phyloP scores from a whole-genome alignment of 2,797 vertebrate genomes.

The Chloroceryle inda region DNA sequence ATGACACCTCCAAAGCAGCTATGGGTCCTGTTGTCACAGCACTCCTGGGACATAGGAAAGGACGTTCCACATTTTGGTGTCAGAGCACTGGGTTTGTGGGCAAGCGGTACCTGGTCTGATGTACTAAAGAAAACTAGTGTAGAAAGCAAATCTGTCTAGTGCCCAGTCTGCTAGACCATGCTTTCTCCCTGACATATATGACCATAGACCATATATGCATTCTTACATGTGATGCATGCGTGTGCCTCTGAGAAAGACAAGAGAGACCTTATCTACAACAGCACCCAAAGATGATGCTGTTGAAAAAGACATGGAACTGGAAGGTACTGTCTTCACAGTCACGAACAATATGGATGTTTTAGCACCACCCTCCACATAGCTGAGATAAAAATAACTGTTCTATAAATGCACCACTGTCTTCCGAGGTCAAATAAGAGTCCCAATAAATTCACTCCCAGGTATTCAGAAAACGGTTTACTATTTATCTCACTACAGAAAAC shows the following conservation, averaged over 20 bases:
- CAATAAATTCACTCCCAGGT: conserved; percentile 14
- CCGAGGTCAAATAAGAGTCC: background rate
- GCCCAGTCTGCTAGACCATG: background rate
- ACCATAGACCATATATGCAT: background rate
- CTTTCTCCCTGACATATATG: background rate
- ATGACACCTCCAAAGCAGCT: background rate
- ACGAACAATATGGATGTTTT: background rate
- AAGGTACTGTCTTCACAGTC: background rate
- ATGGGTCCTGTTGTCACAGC: background rate
- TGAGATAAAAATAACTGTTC: conserved; percentile 51
- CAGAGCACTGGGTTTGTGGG: background rate
- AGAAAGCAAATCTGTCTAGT: background rate
- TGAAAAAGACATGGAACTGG: background rate
- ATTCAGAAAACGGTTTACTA: conserved; percentile 21
- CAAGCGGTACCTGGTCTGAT: background rate
- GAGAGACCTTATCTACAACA: background rate
- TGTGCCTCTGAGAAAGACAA: background rate
- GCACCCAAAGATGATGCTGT: background rate
- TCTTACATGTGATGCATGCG: rapidly evolving
- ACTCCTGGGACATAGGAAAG: background rate
- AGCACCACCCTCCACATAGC: conserved; percentile 14
- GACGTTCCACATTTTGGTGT: background rate
- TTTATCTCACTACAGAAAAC: conserved; percentile 1
- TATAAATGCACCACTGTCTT: conserved; percentile 25
- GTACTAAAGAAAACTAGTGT: background rate